These are phyloP conservation scores for Temnothorax curvispinosus DNA, from an alignment of 1,140 invertebrate species.

Conservation along the genomic window DNA sequence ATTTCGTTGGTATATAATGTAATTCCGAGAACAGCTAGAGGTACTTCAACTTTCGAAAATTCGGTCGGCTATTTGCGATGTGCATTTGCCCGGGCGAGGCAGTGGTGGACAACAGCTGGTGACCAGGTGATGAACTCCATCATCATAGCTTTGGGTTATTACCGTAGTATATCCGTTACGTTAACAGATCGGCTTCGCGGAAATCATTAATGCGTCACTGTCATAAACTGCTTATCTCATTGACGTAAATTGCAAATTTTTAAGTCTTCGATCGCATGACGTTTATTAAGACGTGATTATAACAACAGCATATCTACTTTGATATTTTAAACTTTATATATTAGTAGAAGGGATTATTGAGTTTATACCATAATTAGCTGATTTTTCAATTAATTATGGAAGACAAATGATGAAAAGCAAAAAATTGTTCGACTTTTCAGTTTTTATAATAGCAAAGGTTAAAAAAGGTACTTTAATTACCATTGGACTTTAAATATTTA, in stretches of 20 bases:
- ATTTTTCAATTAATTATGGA: neutral
- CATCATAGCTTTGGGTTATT: constrained; percentile 65
- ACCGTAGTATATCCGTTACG: constrained; percentile 51
- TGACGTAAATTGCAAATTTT: constrained; percentile 25
- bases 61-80: constrained; percentile 64
- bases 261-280: neutral
- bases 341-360: neutral
- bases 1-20: constrained; percentile 26
- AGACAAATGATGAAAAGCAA: neutral
- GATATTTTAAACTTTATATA: neutral
- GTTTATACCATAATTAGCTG: neutral
- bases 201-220: constrained; percentile 59
- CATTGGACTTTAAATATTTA: neutral
- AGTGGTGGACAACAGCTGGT: constrained; percentile 76
- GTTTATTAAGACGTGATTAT: constrained; percentile 8
- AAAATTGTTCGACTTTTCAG: neutral
- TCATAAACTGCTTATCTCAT: constrained; percentile 40
- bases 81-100: constrained; percentile 36
- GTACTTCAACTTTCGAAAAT: constrained; percentile 50
- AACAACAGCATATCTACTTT: constrained; percentile 1
- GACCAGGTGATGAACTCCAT: constrained; percentile 78
- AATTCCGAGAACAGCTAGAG: constrained; percentile 30
- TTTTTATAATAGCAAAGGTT: neutral
- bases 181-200: constrained; percentile 50
- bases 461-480: neutral